Percentiles rank a stretch among this genome's conserved stretches.
Evolutionary conservation across 2,888 invertebrate genomes (phyloP).

Genomic region (Lycia hirtaria): DNA sequence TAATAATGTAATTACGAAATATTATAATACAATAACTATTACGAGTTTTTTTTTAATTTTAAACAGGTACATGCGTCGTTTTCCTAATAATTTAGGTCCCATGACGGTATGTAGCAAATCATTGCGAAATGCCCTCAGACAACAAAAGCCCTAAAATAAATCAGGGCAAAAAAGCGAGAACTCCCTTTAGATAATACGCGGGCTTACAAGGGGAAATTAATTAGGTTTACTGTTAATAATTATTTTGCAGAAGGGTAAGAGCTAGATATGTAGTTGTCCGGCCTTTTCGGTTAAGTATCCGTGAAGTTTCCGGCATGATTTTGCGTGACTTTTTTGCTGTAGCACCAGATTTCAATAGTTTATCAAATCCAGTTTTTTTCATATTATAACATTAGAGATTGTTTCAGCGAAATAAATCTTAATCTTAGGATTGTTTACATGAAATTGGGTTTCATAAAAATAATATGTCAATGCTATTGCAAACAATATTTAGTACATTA

Average conservation of each 20-base stretch:
- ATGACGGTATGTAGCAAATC: slow-evolving; percentile 41
- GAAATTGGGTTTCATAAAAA: too few species aligned
- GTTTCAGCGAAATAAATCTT: too few species aligned
- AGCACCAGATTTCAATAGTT: too few species aligned
- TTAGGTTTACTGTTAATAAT: slow-evolving; percentile 66
- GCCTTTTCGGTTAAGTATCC: neutral
- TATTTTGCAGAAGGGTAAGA: slow-evolving; percentile 62
- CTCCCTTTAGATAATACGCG: slow-evolving; percentile 52
- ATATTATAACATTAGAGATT: too few species aligned
- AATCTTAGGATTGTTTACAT: too few species aligned
- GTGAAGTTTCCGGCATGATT: neutral
- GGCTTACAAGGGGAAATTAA: slow-evolving; percentile 61
- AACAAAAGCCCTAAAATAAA: slow-evolving; percentile 46
- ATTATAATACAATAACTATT: too few species aligned
- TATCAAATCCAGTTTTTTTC: too few species aligned
- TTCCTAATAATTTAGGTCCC: slow-evolving; percentile 36
- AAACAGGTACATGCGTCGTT: slow-evolving; percentile 3
- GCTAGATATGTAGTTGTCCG: slow-evolving; percentile 44
- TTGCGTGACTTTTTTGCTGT: too few species aligned
- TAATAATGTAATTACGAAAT: too few species aligned
- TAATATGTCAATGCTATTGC: too few species aligned
- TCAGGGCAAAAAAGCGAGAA: slow-evolving; percentile 49
- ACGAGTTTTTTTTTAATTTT: too few species aligned
- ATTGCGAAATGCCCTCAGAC: slow-evolving; percentile 33
- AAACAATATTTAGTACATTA: too few species aligned